Base-by-base conservation (phyloP, 2,797 vertebrate species). In the Jordanella pulchra region DNA sequence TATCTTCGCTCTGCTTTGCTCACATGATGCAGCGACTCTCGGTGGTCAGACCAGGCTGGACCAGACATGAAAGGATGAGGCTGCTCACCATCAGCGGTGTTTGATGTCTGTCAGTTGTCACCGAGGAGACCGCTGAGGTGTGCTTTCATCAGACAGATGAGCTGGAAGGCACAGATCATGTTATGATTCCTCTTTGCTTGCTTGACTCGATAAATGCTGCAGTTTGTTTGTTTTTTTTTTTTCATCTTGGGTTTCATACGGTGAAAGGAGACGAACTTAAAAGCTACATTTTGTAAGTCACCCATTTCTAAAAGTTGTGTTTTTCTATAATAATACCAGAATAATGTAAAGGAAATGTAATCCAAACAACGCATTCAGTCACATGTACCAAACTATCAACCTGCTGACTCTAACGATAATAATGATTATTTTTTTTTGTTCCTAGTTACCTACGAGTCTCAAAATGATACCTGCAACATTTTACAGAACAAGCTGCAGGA, bases 31-130 rank as follows among this genome's bases (percentile, higher is more conserved):
- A 27, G 14, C 7, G 27, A 15, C 63, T 25, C 23, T 27, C 44
- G 27, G 25, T 44, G 7, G 1, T 14, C 55, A 32, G 28, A 68
- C 50, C 65, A 51, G 32, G 54, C 51, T 70, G 48, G 75, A 69
- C 65, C 56, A 53, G 53, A 73, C 48, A 45, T 67, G 51, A 71
- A 68, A 71, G 18, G 30, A 23, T 23, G 21, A 30, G 35, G 32
- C 30, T 23, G 32, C 11, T 60, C 18, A 12, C 10, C 30, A n/a
- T 60, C 56, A 60, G 10, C 56, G 35, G 30, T 35, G 56, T 60
- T 60, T 60, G 56, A 60, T 60, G 56, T 60, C 28, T 9, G 30
- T 10, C 11, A 4, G 32, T 23, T 10, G 2, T 35, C 56, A 35
- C 56, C 18, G 56, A 35, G 56, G 56, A 60, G 56, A 35, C 30